Conservation (phyloP, 2,797 vertebrate species). For the Peromyscus melanophrys region DNA sequence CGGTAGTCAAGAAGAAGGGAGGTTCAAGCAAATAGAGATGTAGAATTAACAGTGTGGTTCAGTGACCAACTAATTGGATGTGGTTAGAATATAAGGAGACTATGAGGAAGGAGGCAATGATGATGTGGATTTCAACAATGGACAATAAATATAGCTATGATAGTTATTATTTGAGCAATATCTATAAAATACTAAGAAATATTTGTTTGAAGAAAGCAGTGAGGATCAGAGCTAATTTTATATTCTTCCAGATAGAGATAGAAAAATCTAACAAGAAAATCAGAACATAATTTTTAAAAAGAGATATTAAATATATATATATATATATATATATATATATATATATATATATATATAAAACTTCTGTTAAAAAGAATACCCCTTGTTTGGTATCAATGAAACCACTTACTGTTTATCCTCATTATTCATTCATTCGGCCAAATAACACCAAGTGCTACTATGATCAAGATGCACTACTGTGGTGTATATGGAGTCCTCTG, state of each 20-base stretch:
- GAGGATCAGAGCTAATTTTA: neutral
- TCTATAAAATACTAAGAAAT: conserved; percentile 45
- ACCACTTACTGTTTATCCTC: neutral
- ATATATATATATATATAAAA: neutral
- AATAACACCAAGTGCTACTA: neutral
- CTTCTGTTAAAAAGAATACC: neutral
- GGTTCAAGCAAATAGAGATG: neutral
- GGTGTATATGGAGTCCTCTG: neutral
- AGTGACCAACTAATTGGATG: neutral
- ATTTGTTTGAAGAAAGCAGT: neutral
- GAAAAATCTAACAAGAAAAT: conserved; percentile 14
- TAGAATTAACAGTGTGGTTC: neutral
- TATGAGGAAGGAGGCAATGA: neutral
- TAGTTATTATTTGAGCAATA: conserved; percentile 32
- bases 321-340: no score
- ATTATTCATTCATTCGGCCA: neutral
- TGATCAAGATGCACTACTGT: neutral
- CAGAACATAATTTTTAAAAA: neutral
- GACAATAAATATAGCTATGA: neutral
- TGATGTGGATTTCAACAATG: neutral
- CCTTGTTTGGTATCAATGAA: neutral
- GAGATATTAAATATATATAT: neutral
- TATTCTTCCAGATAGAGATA: neutral
- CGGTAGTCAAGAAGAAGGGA: neutral
- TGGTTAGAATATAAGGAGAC: neutral